Conservation (phyloP, 2,888 invertebrate species). For the Watsonalla binaria region DNA sequence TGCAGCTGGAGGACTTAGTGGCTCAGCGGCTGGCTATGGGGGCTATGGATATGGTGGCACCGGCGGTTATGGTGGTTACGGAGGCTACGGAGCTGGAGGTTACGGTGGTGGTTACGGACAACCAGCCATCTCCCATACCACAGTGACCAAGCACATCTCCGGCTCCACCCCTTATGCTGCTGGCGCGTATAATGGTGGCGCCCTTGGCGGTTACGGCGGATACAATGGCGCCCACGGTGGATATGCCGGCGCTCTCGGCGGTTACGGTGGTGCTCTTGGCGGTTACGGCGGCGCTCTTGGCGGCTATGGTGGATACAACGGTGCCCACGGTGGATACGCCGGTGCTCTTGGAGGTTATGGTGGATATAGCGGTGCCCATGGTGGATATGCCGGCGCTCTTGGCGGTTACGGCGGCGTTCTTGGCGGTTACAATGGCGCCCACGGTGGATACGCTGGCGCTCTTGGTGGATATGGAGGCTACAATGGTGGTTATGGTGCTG, state of each 20-base stretch:
- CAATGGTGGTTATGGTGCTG: constrained; percentile 6
- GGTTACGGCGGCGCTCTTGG: constrained; percentile 21
- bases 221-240: neutral
- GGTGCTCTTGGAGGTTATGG: constrained; percentile 6
- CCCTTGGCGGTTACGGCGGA: neutral
- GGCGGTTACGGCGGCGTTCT: constrained; percentile 19
- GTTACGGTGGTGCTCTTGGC: constrained; percentile 14
- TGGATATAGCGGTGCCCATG: neutral
- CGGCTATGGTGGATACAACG: constrained; percentile 3
- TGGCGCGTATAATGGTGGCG: neutral
- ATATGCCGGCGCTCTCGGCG: neutral
- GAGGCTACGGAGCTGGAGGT: neutral
- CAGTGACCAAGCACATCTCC: neutral
- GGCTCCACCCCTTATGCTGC: neutral
- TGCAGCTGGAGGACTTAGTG: neutral
- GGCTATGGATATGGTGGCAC: neutral
- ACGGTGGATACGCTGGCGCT: neutral
- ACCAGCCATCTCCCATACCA: constrained; percentile 1
- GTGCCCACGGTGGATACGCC: constrained; percentile 7
- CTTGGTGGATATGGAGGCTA: neutral
- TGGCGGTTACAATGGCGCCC: constrained; percentile 10
- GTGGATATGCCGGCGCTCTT: constrained; percentile 14
- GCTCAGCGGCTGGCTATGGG: neutral
- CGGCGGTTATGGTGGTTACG: neutral
- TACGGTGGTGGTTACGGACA: neutral